These are phyloP conservation scores for Drosophila prostipennis DNA, from an alignment of 2,888 invertebrate genomes.

Conservation along the genomic window DNA sequence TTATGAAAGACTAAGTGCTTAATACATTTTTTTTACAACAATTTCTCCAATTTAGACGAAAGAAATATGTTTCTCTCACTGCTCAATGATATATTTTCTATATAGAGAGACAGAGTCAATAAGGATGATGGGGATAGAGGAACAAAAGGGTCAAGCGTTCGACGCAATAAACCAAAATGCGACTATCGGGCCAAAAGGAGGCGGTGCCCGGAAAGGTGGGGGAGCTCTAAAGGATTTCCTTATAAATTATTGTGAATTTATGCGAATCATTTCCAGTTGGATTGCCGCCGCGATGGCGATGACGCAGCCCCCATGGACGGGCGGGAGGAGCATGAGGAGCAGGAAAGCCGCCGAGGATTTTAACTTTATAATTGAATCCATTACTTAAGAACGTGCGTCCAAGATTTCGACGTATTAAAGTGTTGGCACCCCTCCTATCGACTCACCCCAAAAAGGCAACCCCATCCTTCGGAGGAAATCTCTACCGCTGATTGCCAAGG, in stretches of 20 bases:
- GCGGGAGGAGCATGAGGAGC: conserved; percentile 2
- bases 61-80: background rate
- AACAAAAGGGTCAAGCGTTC: conserved; percentile 75
- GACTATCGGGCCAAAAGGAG: conserved; percentile 30
- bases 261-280: conserved; percentile 79
- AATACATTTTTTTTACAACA: no score
- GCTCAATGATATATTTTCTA: conserved; percentile 42
- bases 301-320: conserved; percentile 14
- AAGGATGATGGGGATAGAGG: conserved; percentile 60
- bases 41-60: no score
- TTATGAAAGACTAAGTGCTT: no score
- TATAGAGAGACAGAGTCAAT: conserved; percentile 67
- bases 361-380: conserved; percentile 79
- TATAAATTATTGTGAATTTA: conserved; percentile 81
- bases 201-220: conserved; percentile 30
- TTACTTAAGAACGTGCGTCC: conserved; percentile 77
- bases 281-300: conserved; percentile 56
- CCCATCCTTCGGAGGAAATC: conserved; percentile 12
- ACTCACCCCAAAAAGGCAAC: background rate
- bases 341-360: conserved; percentile 72
- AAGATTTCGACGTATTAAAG: conserved; percentile 78
- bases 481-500: conserved; percentile 47
- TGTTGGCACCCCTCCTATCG: conserved; percentile 44
- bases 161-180: conserved; percentile 51
- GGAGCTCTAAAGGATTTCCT: conserved; percentile 71